Percentiles rank a stretch among this genome's conserved stretches.
Evolutionary conservation across 92 coral and sea anemone species (phyloP).

Genomic region (Scolanthus callimorphus): DNA sequence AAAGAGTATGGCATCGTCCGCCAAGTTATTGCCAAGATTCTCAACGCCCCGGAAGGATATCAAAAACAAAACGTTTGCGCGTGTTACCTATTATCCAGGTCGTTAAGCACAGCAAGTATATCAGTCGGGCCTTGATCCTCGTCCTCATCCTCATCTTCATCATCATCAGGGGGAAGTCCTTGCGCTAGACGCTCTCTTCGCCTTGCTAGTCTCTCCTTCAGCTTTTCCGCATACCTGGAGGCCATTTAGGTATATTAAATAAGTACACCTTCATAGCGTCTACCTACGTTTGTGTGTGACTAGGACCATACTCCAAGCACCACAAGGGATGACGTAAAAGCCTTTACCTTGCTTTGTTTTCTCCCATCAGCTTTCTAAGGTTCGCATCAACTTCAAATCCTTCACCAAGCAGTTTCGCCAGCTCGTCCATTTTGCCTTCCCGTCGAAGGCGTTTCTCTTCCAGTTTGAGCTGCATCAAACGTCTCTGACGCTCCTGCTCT

Average conservation of each 20-base stretch:
- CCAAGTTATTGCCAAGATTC: too few species aligned
- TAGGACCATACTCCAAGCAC: too few species aligned
- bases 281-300: too few species aligned
- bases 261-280: too few species aligned
- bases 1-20: too few species aligned
- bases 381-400: constrained; percentile 95
- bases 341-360: constrained; percentile 84
- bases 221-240: constrained; percentile 81
- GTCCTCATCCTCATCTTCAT: constrained; percentile 75
- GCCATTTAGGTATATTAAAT: too few species aligned
- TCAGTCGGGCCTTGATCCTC: constrained; percentile 49
- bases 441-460: constrained; percentile 84
- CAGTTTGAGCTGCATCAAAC: constrained; percentile 80
- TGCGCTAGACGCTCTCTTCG: constrained; percentile 91
- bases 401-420: constrained; percentile 79
- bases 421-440: constrained; percentile 89
- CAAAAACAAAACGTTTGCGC: too few species aligned
- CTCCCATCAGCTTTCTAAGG: constrained; percentile 88
- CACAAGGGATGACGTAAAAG: too few species aligned
- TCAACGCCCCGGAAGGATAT: too few species aligned
- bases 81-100: constrained; percentile 73
- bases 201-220: constrained; percentile 85
- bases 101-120: constrained; percentile 67
- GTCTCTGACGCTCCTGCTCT: constrained; percentile 88
- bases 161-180: constrained; percentile 88